phyloP scores from a whole-genome alignment of 1,140 invertebrate species.

The Stratiolaelaps scimitus region DNA sequence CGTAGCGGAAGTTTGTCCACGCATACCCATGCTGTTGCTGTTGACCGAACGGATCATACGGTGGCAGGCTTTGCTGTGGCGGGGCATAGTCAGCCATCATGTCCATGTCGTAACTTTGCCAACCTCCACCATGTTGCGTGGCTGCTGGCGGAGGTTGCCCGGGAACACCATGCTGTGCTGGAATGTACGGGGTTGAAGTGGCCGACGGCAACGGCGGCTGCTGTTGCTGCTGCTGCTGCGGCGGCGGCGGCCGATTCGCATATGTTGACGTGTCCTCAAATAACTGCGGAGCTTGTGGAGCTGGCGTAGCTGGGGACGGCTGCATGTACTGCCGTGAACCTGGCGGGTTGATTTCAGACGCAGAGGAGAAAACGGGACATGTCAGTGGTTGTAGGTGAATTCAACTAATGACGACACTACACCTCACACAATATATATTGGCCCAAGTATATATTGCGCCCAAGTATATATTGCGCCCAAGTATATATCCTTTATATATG shows the following conservation, averaged over 20 bases:
- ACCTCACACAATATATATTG: no score
- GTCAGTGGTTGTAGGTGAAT: no score
- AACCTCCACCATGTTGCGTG: neutral
- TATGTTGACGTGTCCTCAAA: slow-evolving; percentile 30
- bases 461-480: no score
- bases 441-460: no score
- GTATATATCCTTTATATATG: no score
- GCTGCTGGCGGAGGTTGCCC: neutral
- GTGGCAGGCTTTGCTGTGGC: neutral
- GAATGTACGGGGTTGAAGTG: slow-evolving; percentile 25
- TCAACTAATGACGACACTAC: no score
- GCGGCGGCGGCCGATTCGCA: neutral
- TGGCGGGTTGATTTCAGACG: neutral
- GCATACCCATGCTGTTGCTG: slow-evolving; percentile 1
- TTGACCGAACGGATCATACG: slow-evolving; percentile 22
- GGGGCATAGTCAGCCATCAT: neutral
- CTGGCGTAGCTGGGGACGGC: neutral
- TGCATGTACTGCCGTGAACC: slow-evolving; percentile 21
- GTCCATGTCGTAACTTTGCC: slow-evolving; percentile 20
- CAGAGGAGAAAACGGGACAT: no score
- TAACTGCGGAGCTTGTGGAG: slow-evolving; percentile 18
- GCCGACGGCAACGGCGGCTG: no score
- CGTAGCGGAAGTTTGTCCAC: no score
- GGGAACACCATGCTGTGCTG: slow-evolving; percentile 31
- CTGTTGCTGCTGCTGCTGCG: no score